Conservation (phyloP, 2,113 vertebrate genomes). For the Rhea americana region DNA sequence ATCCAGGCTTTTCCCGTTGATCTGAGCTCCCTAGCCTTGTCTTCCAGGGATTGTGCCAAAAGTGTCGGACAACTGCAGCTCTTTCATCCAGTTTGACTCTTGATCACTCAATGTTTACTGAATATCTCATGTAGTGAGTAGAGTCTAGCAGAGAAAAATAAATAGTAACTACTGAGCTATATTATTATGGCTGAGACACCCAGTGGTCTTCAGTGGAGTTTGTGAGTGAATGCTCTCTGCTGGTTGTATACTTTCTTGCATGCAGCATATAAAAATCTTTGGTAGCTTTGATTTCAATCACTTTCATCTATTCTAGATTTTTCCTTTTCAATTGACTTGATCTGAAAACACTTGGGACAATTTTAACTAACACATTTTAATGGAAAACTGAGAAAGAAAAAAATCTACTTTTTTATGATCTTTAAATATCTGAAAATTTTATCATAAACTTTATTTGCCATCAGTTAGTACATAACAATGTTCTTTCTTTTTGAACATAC, state of each 20-base stretch:
- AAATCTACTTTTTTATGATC: neutral
- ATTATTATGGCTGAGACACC: neutral
- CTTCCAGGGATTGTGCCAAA: neutral
- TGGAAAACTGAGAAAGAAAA: neutral
- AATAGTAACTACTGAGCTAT: neutral
- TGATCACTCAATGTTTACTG: neutral
- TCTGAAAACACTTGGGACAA: neutral
- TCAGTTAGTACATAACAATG: neutral
- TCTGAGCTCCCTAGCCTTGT: neutral
- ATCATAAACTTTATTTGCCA: neutral
- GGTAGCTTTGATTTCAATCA: neutral
- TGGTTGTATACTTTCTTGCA: neutral
- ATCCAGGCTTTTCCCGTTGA: slow-evolving; percentile 6
- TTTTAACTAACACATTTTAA: neutral
- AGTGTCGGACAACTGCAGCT: neutral
- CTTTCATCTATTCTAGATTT: neutral
- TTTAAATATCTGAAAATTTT: neutral
- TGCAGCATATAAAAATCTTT: neutral
- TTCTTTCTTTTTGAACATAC: neutral
- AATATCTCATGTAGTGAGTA: neutral
- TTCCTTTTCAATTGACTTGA: neutral
- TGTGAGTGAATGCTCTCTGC: slow-evolving; percentile 3
- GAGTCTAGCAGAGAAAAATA: neutral
- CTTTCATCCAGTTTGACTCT: neutral
- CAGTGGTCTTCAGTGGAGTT: neutral